phyloP scores from a whole-genome alignment of 2,113 vertebrate species.

The Cnemophilus loriae region DNA sequence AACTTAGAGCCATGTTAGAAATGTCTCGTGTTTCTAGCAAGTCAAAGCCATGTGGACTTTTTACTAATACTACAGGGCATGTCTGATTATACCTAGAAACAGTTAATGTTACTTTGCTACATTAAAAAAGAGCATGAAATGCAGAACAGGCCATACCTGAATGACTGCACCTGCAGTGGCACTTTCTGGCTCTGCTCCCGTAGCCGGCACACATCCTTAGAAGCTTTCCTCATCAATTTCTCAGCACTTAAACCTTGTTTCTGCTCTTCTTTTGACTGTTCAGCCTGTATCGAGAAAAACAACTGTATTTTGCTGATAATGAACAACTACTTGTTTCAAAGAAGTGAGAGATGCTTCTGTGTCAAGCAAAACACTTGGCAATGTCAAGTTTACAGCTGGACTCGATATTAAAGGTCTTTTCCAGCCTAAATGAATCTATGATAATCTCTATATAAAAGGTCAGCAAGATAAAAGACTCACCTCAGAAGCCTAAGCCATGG shows the following conservation, averaged over 20 bases:
- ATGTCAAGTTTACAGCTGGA: background rate
- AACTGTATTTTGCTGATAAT: background rate
- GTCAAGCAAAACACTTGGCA: background rate
- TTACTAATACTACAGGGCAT: background rate
- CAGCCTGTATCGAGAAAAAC: slow-evolving; percentile 66
- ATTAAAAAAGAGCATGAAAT: background rate
- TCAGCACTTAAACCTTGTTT: slow-evolving; percentile 76
- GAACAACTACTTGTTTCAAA: background rate
- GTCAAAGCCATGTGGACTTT: background rate
- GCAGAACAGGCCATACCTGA: slow-evolving; percentile 69
- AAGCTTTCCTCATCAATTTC: slow-evolving; percentile 81
- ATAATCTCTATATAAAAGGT: background rate
- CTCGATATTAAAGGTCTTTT: background rate
- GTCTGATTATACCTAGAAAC: background rate
- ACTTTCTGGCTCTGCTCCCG: slow-evolving; percentile 83
- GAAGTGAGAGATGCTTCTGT: background rate
- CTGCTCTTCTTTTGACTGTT: slow-evolving; percentile 80
- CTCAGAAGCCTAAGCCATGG: background rate
- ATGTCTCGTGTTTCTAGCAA: background rate
- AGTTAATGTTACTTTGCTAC: background rate
- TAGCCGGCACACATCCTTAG: slow-evolving; percentile 81
- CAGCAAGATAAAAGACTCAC: background rate
- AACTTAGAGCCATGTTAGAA: background rate
- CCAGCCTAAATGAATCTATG: background rate
- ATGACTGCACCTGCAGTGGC: slow-evolving; percentile 82